These are phyloP conservation scores for Propsilocerus akamusi DNA, from an alignment of 1,140 invertebrate species.

Conservation along the genomic window DNA sequence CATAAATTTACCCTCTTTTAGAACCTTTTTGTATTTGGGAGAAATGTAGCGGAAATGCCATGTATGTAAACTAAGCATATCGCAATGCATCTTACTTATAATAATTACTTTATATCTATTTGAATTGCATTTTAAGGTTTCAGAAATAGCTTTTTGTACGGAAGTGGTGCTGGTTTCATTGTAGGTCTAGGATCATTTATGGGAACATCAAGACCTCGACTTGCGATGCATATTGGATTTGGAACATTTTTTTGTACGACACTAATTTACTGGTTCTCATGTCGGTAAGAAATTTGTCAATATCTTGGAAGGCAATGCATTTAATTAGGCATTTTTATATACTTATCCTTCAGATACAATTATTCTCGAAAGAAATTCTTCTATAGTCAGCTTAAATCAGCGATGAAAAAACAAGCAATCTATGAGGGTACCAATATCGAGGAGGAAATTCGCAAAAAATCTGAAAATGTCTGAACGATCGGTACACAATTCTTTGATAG, in stretches of 20 bases:
- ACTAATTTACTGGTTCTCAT: conserved; percentile 30
- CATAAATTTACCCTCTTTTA: too few relatives aligned
- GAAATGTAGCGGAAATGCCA: conserved; percentile 34
- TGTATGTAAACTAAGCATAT: too few relatives aligned
- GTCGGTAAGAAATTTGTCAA: conserved; percentile 18
- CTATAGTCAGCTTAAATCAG: conserved; percentile 22
- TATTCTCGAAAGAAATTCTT: conserved; percentile 26
- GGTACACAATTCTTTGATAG: conserved; percentile 9
- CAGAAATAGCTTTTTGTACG: conserved; percentile 36
- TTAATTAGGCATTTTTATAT: neutral
- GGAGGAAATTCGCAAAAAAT: conserved; percentile 11
- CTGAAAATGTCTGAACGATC: conserved; percentile 5
- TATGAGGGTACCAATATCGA: conserved; percentile 24
- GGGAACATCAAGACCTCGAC: conserved; percentile 30
- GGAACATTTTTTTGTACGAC: conserved; percentile 30
- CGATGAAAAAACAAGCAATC: conserved; percentile 18
- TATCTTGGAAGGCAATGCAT: neutral
- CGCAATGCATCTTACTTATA: too few relatives aligned
- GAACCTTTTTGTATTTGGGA: conserved; percentile 25
- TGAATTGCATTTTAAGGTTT: too few relatives aligned
- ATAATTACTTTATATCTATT: too few relatives aligned
- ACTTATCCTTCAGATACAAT: conserved; percentile 18
- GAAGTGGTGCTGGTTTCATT: conserved; percentile 14
- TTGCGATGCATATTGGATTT: conserved; percentile 29
- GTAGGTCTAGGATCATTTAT: conserved; percentile 29